phyloP scores from a whole-genome alignment of 2,797 vertebrate species.

The Salarias fasciatus region DNA sequence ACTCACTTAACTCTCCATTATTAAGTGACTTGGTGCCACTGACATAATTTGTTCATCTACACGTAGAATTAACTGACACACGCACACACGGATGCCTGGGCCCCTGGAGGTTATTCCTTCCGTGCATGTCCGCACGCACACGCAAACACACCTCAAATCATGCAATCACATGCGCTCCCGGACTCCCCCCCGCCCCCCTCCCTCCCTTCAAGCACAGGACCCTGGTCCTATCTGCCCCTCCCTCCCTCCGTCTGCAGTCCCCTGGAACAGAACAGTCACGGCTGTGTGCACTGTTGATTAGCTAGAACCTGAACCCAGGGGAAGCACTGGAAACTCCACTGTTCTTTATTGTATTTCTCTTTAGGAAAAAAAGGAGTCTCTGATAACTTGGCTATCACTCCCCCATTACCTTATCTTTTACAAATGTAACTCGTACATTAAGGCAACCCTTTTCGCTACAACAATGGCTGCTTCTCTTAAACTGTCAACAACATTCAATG shows the following conservation, averaged over 20 bases:
- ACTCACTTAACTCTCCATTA: constrained; percentile 65
- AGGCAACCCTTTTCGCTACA: constrained; percentile 27
- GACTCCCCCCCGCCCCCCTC: constrained; percentile 30
- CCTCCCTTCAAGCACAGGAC: constrained; percentile 49
- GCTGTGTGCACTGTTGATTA: constrained; percentile 82
- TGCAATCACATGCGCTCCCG: constrained; percentile 19
- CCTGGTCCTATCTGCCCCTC: constrained; percentile 28
- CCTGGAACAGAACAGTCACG: constrained; percentile 82
- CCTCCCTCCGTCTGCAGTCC: constrained; percentile 62
- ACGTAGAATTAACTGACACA: constrained; percentile 39
- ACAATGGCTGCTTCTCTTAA: constrained; percentile 20
- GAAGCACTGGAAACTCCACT: constrained; percentile 64
- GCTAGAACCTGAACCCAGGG: constrained; percentile 77
- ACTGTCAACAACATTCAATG: constrained; percentile 26
- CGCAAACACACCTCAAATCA: constrained; percentile 16
- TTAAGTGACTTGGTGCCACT: constrained; percentile 62
- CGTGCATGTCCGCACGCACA: constrained; percentile 2
- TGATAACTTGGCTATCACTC: constrained; percentile 46
- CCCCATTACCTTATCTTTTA: constrained; percentile 64
- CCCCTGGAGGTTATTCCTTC: constrained; percentile 1
- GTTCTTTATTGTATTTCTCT: constrained; percentile 66
- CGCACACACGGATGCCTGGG: not conserved
- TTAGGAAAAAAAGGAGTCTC: constrained; percentile 52
- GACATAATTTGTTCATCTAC: constrained; percentile 68
- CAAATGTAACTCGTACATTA: constrained; percentile 49